These are phyloP conservation scores for Podarcis raffonei DNA, from an alignment of 2,113 vertebrate species.

Conservation along the genomic window DNA sequence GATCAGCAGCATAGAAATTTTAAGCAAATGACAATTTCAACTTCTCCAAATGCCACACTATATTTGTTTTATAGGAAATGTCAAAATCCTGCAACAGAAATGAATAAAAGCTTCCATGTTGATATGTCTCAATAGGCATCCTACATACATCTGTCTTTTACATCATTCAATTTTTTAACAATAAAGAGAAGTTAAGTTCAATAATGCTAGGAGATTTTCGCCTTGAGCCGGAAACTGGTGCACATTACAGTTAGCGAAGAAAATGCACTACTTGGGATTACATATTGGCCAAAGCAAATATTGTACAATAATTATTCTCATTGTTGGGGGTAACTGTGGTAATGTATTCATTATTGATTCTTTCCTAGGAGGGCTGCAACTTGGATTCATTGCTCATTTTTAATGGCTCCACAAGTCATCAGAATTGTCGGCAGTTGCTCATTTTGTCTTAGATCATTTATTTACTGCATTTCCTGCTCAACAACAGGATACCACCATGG, in stretches of 20 bases:
- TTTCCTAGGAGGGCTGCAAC: slow-evolving; percentile 49
- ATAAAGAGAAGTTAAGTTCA: slow-evolving; percentile 33
- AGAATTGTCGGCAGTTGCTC: slow-evolving; percentile 51
- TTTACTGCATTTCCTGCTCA: slow-evolving; percentile 55
- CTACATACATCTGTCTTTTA: slow-evolving; percentile 49
- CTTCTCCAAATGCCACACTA: not conserved
- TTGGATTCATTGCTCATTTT: slow-evolving; percentile 68
- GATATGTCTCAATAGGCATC: not conserved
- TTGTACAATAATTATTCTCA: slow-evolving; percentile 59
- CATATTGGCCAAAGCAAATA: slow-evolving; percentile 57
- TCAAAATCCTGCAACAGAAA: not conserved
- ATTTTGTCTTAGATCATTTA: slow-evolving; percentile 48
- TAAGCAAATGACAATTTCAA: not conserved
- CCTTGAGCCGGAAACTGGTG: slow-evolving; percentile 33
- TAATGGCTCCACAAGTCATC: slow-evolving; percentile 63
- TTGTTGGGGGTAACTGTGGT: slow-evolving; percentile 64
- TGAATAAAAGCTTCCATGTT: not conserved
- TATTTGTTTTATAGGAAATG: not conserved
- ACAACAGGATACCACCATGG: slow-evolving; percentile 29
- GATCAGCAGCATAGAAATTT: not conserved
- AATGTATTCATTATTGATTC: slow-evolving; percentile 73
- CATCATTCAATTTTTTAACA: slow-evolving; percentile 61
- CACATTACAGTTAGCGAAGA: not conserved
- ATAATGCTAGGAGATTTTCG: slow-evolving; percentile 17
- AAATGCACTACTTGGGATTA: slow-evolving; percentile 41